A percentile compares a stretch with the other conserved stretches of the same genome.
Conservation (phyloP, 2,888 invertebrate genomes). For the Caenorhabditis panamensis region DNA sequence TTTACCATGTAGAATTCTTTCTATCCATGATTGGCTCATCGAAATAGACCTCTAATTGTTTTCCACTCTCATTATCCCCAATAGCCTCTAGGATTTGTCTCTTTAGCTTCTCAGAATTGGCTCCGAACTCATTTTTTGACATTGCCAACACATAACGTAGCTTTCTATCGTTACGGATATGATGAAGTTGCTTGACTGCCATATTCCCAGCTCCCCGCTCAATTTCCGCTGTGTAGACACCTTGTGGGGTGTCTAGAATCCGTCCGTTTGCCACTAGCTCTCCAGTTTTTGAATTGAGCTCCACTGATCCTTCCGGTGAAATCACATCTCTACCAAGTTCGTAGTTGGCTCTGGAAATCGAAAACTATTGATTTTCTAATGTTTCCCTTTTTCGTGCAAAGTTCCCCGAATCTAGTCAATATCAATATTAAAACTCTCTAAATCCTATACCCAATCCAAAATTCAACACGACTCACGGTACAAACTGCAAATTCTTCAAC, state of each 20-base stretch:
- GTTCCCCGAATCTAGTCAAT: background rate
- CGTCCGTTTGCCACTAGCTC: constrained; percentile 47
- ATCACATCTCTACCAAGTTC: constrained; percentile 52
- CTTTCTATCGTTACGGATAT: constrained; percentile 56
- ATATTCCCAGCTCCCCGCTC: background rate
- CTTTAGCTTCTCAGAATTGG: constrained; percentile 58
- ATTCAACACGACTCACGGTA: no score
- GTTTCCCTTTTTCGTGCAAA: background rate
- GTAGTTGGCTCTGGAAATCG: constrained; percentile 58
- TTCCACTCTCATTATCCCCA: constrained; percentile 24
- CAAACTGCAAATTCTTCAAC: constrained; percentile 34
- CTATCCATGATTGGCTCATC: constrained; percentile 42
- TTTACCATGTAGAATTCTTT: constrained; percentile 52
- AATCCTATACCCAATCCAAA: no score
- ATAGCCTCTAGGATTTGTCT: constrained; percentile 52
- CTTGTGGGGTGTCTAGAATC: constrained; percentile 57
- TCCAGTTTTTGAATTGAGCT: constrained; percentile 46
- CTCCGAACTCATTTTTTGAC: constrained; percentile 62
- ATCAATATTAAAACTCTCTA: constrained; percentile 1
- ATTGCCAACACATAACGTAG: constrained; percentile 64
- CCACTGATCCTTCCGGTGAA: constrained; percentile 48
- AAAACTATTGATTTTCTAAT: no score
- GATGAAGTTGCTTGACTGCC: constrained; percentile 56
- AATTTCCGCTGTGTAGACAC: constrained; percentile 51
- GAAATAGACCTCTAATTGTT: constrained; percentile 44